Base-by-base conservation (phyloP, 2,888 invertebrate species). In the Ectemnius cavifrons region DNA sequence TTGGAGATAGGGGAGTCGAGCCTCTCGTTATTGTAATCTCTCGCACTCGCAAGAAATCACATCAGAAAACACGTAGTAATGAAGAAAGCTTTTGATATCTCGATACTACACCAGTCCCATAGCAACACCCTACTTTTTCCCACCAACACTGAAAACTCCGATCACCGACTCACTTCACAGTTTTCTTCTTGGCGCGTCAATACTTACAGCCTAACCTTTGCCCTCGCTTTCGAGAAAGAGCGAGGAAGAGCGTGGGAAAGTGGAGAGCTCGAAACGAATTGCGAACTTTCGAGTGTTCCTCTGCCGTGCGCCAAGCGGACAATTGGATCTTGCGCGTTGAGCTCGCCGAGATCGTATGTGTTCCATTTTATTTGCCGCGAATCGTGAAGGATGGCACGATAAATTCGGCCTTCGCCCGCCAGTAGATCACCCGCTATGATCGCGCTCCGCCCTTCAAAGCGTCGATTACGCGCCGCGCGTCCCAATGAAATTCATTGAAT, bases 401-500 rank as follows among this genome's bases (percentile, higher is more conserved):
- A 79, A 77, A 67, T 72, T 63, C 13, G 60, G 64, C 65, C 64
- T 47, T 18, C 46, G 61, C n/a, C 60, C 63, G 47, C 49, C 62
- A 69, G 72, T 67, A 71, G 66, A 60, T 60, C 73, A 71, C 52
- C 37, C 16, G 18, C 37, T 37, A 37, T 37, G 37, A 37, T 37
- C 37, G 37, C 37, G 11, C 8, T 11, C 37, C 6, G 5, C 11
- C 37, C 37, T 65, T 67, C 63, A 20, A 67, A 75, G 70, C 58
- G 73, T 73, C 71, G 73, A 77, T 71, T 67, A 67, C 71, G 65
- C 49, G 68, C 37, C 61, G 46, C 71, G 28, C 67, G 62, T 68
- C 57, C 67, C 63, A 57, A 37, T 58, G 68, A 73, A 73, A 78
- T 80, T 80, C 81, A 71, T 76, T 61, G 80, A 71, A 75, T 71